Evolutionary conservation across 2,888 invertebrate species (phyloP).

Genomic region (Drosophila kambysellisi): DNA sequence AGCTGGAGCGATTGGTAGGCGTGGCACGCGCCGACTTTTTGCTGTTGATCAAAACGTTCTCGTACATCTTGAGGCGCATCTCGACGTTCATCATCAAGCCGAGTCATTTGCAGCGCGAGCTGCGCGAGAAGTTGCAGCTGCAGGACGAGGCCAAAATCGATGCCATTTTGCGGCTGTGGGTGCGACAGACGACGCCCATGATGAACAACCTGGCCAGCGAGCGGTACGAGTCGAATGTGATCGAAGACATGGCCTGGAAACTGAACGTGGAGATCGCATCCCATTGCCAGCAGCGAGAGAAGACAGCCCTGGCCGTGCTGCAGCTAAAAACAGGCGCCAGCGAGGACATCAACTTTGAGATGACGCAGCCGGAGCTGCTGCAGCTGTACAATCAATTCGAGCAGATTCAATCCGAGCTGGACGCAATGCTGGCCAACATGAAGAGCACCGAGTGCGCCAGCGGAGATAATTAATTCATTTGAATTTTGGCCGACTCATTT

Average conservation of each 20-base stretch:
- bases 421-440: constrained; percentile 78
- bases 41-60: constrained; percentile 84
- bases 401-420: constrained; percentile 85
- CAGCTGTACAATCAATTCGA: constrained; percentile 87
- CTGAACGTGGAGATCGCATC: constrained; percentile 86
- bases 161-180: constrained; percentile 86
- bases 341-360: constrained; percentile 85
- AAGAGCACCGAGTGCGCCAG: constrained; percentile 10
- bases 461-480: constrained; percentile 1
- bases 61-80: constrained; percentile 86
- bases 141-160: constrained; percentile 86
- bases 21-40: constrained; percentile 83
- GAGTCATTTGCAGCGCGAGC: constrained; percentile 85
- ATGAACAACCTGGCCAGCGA: constrained; percentile 85
- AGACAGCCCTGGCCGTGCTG: constrained; percentile 85
- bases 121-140: constrained; percentile 86
- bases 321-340: constrained; percentile 85
- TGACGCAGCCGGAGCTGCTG: constrained; percentile 86
- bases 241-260: constrained; percentile 87
- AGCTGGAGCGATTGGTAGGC: constrained; percentile 83
- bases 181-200: constrained; percentile 86
- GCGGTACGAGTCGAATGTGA: constrained; percentile 84
- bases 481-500: not conserved
- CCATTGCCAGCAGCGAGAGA: constrained; percentile 85
- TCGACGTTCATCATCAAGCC: constrained; percentile 87